Percentiles rank a stretch among this genome's conserved stretches.
phyloP scores from a whole-genome alignment of 1,140 invertebrate genomes.

The Zaprionus africanus region DNA sequence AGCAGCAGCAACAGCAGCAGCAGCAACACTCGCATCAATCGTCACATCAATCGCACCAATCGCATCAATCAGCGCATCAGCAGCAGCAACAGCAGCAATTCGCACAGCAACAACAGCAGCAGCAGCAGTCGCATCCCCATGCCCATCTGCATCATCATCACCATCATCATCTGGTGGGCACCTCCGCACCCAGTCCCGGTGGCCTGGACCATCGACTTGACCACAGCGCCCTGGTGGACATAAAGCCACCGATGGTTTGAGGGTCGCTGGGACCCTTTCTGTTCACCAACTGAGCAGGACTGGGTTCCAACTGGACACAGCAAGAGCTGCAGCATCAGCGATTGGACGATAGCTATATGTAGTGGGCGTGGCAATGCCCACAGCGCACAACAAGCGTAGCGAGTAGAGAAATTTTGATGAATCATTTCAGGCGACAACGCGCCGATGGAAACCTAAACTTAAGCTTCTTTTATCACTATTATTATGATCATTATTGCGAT shows the following conservation, averaged over 20 bases:
- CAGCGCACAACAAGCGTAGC: background rate
- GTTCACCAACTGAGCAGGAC: constrained; percentile 75
- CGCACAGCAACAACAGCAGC: constrained; percentile 60
- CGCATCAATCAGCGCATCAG: constrained; percentile 30
- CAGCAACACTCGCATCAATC: constrained; percentile 52
- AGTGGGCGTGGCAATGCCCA: background rate
- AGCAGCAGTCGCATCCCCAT: constrained; percentile 71
- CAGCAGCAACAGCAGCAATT: constrained; percentile 51
- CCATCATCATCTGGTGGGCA: constrained; percentile 68
- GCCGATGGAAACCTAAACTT: background rate
- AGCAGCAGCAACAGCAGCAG: constrained; percentile 59
- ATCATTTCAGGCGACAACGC: background rate
- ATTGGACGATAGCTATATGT: constrained; percentile 5
- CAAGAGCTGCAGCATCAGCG: constrained; percentile 12
- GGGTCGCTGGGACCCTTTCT: constrained; percentile 83
- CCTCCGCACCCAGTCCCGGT: constrained; percentile 71
- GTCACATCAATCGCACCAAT: constrained; percentile 39
- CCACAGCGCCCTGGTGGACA: constrained; percentile 73
- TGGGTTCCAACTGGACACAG: constrained; percentile 66
- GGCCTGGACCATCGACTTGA: constrained; percentile 68
- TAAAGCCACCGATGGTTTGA: constrained; percentile 84
- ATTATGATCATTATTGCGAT: background rate
- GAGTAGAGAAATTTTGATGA: background rate
- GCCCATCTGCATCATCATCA: constrained; percentile 79
- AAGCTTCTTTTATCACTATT: constrained; percentile 8